Base-by-base conservation (phyloP, 2,113 vertebrate species). In the Eurypyga helias region DNA sequence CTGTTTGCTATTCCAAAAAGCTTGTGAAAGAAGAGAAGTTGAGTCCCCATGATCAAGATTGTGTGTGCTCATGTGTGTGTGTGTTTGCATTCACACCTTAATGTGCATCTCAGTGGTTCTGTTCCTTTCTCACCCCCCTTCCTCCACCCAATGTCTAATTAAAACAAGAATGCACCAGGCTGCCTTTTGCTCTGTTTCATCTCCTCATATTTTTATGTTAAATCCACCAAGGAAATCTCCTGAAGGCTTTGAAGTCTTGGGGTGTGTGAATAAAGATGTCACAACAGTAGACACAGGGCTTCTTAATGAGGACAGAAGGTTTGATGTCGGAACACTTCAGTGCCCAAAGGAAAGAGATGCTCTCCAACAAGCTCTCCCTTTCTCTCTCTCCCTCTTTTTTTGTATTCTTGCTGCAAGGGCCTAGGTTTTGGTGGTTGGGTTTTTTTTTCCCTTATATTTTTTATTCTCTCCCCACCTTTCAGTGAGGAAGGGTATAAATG, bases 211-310 rank as follows among this genome's bases (percentile, higher is more conserved):
- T 97, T 97, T 98, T 98, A 97, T 98, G 97, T 97, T 98, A 98
- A 98, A 98, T 97, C 95, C 98, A 97, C 98, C 80, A 96, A 98
- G 98, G 98, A 98, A 97, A 96, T 97, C 96, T 98, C 97, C 97
- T 97, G 96, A 95, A 98, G 96, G 94, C 98, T 98, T 98, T 98
- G 98, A 98, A 98, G 98, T 98, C 97, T 98, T 96, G 36, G 96
- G 96, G 96, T 88, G 81, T 96, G 75, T 70, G 97, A 98, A 98
- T 98, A 97, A 98, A 98, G 98, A 98, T 98, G 98, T 98, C 98
- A 98, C 96, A 97, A 96, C 23, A 65, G 97, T 96, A 98, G 97
- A 97, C 82, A 87, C 83, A n/a, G 94, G 48, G 96, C 96, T 97
- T 98, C 98, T 97, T 98, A 98, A 98, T 98, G 98, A 98, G 98